Evolutionary conservation across 2,113 vertebrate genomes (phyloP).

Genomic region (Python bivittatus): DNA sequence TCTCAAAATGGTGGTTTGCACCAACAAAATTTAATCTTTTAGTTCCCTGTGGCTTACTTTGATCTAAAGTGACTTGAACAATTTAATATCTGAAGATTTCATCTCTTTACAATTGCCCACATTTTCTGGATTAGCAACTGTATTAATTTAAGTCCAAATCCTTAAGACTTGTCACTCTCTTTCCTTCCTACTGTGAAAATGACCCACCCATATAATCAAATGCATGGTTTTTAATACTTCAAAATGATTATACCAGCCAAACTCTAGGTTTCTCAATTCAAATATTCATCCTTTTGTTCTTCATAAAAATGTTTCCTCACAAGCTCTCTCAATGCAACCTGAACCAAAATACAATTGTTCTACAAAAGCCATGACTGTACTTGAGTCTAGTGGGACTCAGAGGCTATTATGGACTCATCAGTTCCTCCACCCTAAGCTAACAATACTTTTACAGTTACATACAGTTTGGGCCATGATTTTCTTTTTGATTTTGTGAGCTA

Average conservation of each 20-base stretch:
- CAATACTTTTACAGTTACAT: not conserved
- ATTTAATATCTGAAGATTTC: slow-evolving; percentile 27
- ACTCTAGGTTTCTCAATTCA: not conserved
- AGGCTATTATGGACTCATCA: not conserved
- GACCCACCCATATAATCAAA: not conserved
- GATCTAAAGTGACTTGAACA: slow-evolving; percentile 24
- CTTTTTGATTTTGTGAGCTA: not conserved
- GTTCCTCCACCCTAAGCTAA: not conserved
- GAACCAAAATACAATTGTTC: not conserved
- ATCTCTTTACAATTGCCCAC: slow-evolving; percentile 14
- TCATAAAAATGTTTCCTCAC: not conserved
- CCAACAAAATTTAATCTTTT: not conserved
- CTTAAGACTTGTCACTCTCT: not conserved
- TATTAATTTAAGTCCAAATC: slow-evolving; percentile 12
- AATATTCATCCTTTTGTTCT: not conserved
- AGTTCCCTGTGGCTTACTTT: slow-evolving; percentile 8
- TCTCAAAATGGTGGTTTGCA: not conserved
- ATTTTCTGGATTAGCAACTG: slow-evolving; percentile 21
- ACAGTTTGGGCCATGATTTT: not conserved
- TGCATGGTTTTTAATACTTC: not conserved
- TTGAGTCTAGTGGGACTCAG: not conserved
- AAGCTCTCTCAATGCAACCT: not conserved
- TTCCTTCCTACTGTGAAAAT: not conserved
- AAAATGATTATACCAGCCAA: not conserved
- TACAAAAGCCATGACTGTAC: not conserved